Evolutionary conservation across 2,888 invertebrate genomes (phyloP).

Genomic region (Hydropsyche betteni): DNA sequence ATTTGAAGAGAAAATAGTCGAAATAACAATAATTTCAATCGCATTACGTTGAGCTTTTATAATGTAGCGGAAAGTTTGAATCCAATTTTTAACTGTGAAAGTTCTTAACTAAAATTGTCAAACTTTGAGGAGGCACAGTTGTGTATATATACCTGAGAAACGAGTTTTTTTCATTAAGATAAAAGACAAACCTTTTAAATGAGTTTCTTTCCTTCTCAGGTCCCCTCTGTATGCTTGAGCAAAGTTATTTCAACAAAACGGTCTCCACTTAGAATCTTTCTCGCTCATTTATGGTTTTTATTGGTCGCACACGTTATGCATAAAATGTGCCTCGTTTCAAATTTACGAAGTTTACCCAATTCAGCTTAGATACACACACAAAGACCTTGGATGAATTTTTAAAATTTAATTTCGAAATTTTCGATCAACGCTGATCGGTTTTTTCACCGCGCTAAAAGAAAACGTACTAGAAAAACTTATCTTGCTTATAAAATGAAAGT

Average conservation of each 20-base stretch:
- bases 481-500: no score
- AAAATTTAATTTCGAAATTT: no score
- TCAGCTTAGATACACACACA: no score
- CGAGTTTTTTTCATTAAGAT: conserved; percentile 24
- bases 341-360: no score
- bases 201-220: conserved; percentile 1
- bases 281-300: conserved; percentile 14
- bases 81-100: conserved; percentile 32
- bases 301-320: not conserved
- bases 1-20: not conserved
- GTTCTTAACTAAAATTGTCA: conserved; percentile 31
- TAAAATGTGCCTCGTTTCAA: no score
- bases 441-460: no score
- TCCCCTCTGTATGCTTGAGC: not conserved
- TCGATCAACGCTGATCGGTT: no score
- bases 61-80: conserved; percentile 19
- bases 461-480: no score
- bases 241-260: conserved; percentile 1
- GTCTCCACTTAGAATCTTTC: not conserved
- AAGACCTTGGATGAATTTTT: no score
- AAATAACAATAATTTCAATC: not conserved
- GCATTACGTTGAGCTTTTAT: conserved; percentile 4
- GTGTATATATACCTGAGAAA: not conserved
- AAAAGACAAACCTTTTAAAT: conserved; percentile 26
- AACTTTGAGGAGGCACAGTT: conserved; percentile 17